Evolutionary conservation across 2,113 vertebrate species (phyloP).

Genomic region (Helogale parvula): DNA sequence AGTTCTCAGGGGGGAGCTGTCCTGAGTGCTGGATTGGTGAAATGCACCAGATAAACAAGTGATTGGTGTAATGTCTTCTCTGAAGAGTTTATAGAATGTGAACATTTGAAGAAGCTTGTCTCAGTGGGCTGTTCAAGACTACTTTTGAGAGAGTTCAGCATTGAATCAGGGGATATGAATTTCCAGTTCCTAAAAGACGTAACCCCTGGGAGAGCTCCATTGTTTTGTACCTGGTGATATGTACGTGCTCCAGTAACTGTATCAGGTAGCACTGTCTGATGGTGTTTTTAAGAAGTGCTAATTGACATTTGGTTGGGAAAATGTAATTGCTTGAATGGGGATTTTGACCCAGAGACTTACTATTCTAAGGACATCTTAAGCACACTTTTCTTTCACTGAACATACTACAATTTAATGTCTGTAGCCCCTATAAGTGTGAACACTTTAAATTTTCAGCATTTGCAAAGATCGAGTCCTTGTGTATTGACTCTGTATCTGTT

Average conservation of each 20-base stretch:
- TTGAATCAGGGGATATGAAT: background rate
- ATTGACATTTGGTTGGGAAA: constrained; percentile 65
- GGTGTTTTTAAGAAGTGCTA: constrained; percentile 47
- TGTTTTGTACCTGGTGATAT: background rate
- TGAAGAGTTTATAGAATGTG: background rate
- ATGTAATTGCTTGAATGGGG: constrained; percentile 64
- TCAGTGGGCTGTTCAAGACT: background rate
- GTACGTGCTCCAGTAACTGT: constrained; percentile 21
- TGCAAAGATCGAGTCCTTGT: background rate
- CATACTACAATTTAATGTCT: background rate
- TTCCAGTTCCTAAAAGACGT: background rate
- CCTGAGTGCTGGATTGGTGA: background rate
- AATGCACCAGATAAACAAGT: background rate
- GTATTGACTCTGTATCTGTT: background rate
- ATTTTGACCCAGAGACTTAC: constrained; percentile 68
- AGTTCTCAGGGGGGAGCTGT: background rate
- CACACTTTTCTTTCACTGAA: constrained; percentile 40
- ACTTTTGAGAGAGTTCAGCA: background rate
- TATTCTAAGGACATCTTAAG: constrained; percentile 64
- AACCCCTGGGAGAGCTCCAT: background rate
- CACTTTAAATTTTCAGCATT: background rate
- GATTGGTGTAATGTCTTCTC: background rate
- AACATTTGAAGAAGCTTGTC: background rate
- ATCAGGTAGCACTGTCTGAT: background rate
- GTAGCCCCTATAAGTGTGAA: background rate